Conservation (phyloP, 2,888 invertebrate species). For the Nysson spinosus region DNA sequence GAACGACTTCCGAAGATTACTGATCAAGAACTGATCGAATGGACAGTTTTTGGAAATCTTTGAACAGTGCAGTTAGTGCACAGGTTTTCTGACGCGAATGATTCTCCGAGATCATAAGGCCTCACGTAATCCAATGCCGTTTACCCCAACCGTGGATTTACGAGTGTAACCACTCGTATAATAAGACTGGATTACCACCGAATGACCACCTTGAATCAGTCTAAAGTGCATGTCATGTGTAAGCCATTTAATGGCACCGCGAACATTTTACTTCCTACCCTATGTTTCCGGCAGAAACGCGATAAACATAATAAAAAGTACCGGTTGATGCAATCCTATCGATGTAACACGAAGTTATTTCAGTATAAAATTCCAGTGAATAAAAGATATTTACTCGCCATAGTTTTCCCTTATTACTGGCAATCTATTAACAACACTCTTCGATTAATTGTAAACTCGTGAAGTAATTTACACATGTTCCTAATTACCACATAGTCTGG, state of each 20-base stretch:
- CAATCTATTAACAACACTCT: no score
- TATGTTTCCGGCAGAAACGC: conserved; percentile 13
- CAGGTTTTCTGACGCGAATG: conserved; percentile 39
- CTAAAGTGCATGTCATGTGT: conserved; percentile 30
- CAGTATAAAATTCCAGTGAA: no score
- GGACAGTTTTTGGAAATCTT: neutral
- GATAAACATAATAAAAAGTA: conserved; percentile 12
- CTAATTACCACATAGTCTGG: no score
- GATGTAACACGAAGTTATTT: no score
- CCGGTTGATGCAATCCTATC: no score
- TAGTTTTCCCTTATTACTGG: no score
- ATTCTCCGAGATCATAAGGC: conserved; percentile 57
- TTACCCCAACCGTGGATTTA: conserved; percentile 63
- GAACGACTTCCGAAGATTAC: neutral
- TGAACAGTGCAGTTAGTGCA: conserved; percentile 19
- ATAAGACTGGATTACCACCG: conserved; percentile 66
- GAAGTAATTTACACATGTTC: no score
- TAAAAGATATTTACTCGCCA: no score
- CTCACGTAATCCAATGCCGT: conserved; percentile 68
- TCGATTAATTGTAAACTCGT: no score
- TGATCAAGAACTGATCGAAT: neutral
- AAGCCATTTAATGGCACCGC: conserved; percentile 23
- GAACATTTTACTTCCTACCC: conserved; percentile 30
- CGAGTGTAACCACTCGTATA: conserved; percentile 63
- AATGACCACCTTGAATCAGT: conserved; percentile 51